Evolutionary conservation across 92 coral and sea anemone genomes (phyloP), one percentile per base, ranked within the genome.

Genomic region (Epizoanthus rinbou): DNA sequence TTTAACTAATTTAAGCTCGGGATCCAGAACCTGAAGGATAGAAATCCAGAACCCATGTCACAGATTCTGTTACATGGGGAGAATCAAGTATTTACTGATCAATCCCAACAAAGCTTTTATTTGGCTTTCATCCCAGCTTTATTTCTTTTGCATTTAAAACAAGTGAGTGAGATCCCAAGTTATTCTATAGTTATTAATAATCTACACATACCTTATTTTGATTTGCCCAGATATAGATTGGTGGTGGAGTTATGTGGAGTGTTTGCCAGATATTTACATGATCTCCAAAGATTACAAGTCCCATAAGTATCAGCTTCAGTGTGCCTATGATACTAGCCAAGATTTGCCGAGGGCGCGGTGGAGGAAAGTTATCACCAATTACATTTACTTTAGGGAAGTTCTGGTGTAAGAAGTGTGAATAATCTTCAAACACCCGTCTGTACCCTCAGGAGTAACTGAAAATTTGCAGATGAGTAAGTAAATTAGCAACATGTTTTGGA

Each of bases 381-480:
- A 96, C 90, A 53, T 90, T 89, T 53, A 96, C 73, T 73, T 85
- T 89, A 39, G 99, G 99, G 57, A 90, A 96, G 76, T 94, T 94
- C 71, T 93, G 99, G 93, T 91, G 93, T 91, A 96, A 93, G 99
- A 96, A 94, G 90, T 86, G 88, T 28, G 99, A 64, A 33, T 96
- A 96, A 76, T 96, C 96, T 88, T 96, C 99, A 86, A 93, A 96
- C 99, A 93, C 99, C 98, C 90, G 86, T 58, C 87, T 83, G 92
- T 96, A 96, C 65, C 99, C 99, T 96, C 99, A 96, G 91, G 99
- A 96, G 71, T 94, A 96, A 69, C 99, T 96, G 89, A 31, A 91
- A 74, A n/a, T 64, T 18, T 37, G 66, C 10, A 47, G 56, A n/a
- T 23, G 11, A 56, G 22, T 3, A 83, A 19, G 18, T 71, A 57